A percentile compares a stretch with the other conserved stretches of the same genome.
phyloP scores from a whole-genome alignment of 92 coral and sea anemone species.

The Palythoa caribaeorum region DNA sequence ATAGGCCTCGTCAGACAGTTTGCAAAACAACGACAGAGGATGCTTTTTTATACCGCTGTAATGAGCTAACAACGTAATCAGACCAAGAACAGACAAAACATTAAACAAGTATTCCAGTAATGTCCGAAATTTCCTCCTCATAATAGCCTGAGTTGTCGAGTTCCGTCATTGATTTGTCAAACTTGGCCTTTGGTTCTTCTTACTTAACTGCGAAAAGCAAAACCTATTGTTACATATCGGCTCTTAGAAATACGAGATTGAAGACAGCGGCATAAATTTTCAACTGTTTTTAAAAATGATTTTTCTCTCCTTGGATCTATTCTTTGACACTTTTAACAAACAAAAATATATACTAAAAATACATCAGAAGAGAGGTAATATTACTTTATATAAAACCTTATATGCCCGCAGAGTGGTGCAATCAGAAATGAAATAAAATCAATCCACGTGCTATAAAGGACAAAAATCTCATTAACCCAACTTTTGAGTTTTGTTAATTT shows the following conservation, averaged over 20 bases:
- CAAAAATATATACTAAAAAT: too few relatives aligned
- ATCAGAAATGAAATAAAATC: background rate
- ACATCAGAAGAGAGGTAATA: too few relatives aligned
- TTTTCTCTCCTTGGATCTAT: too few relatives aligned
- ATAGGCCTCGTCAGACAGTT: background rate
- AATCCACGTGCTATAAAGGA: background rate
- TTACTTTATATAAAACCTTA: too few relatives aligned
- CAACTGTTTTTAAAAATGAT: too few relatives aligned
- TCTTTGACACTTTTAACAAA: too few relatives aligned
- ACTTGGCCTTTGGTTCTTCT: background rate
- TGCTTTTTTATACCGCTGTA: background rate
- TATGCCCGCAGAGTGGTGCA: background rate
- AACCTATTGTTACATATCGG: background rate
- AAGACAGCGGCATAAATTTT: too few relatives aligned
- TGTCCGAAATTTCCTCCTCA: constrained; percentile 11
- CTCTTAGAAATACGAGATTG: background rate
- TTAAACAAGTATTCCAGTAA: background rate
- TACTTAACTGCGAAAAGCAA: background rate
- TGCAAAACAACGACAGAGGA: background rate
- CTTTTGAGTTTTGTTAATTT: background rate
- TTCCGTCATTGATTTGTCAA: background rate
- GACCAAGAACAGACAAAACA: constrained; percentile 5
- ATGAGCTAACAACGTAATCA: constrained; percentile 9
- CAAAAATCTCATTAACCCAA: background rate
- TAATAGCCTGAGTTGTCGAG: background rate